phyloP scores from a whole-genome alignment of 2,797 vertebrate genomes.

The Cossypha niveicapilla region DNA sequence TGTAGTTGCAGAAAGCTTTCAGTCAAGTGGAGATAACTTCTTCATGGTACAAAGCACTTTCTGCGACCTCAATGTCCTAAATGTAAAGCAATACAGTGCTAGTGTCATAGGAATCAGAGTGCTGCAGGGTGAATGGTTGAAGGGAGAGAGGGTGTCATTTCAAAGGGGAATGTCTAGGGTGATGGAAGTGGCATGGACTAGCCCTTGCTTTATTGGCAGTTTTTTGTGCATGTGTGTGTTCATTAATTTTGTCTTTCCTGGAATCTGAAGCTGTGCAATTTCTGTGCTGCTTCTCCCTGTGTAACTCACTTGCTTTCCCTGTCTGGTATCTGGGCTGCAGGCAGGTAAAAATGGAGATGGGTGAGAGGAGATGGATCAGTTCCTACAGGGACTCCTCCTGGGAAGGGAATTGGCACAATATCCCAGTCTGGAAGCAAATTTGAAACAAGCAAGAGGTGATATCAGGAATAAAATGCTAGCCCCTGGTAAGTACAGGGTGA shows the following conservation, averaged over 20 bases:
- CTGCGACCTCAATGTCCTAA: slow-evolving; percentile 19
- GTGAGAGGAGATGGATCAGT: background rate
- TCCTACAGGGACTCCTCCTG: background rate
- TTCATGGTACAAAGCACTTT: slow-evolving; percentile 50
- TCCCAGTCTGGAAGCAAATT: background rate
- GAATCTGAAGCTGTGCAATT: background rate
- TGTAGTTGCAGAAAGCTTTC: slow-evolving; percentile 10
- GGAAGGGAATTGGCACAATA: background rate
- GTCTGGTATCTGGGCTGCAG: background rate
- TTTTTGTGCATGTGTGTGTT: background rate
- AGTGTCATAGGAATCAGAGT: slow-evolving; percentile 7
- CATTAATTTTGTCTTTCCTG: background rate
- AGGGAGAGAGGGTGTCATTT: background rate
- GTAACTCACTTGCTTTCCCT: background rate
- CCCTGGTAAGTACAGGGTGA: background rate
- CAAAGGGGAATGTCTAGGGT: background rate
- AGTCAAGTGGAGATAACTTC: slow-evolving; percentile 43
- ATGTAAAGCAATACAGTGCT: slow-evolving; percentile 13
- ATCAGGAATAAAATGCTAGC: background rate
- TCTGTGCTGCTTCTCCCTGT: background rate
- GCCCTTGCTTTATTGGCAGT: background rate
- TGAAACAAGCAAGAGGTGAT: background rate
- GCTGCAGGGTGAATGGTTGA: background rate
- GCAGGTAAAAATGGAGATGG: background rate
- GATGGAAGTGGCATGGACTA: background rate